Evolutionary conservation across 2,888 invertebrate genomes (phyloP).

Genomic region (Tiliacea citrago): DNA sequence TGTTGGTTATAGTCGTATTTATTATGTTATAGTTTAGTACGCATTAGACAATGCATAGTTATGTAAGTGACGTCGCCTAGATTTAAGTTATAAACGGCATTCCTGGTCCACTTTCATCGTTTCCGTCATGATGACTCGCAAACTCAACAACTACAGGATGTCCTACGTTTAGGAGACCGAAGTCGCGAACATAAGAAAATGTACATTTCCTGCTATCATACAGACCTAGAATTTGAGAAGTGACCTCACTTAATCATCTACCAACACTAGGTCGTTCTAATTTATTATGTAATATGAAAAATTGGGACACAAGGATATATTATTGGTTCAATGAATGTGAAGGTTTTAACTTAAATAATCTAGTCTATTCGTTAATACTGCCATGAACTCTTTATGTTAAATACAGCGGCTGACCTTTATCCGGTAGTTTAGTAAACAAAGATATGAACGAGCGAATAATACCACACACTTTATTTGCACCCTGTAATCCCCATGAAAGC

Average conservation of each 20-base stretch:
- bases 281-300: slow-evolving; percentile 56
- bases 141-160: slow-evolving; percentile 72
- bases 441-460: slow-evolving; percentile 22
- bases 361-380: slow-evolving; percentile 27
- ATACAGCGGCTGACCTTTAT: slow-evolving; percentile 29
- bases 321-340: slow-evolving; percentile 41
- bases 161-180: slow-evolving; percentile 72
- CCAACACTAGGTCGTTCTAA: slow-evolving; percentile 73
- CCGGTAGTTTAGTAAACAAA: slow-evolving; percentile 44
- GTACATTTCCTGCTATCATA: slow-evolving; percentile 79
- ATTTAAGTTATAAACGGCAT: slow-evolving; percentile 69
- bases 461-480: slow-evolving; percentile 7
- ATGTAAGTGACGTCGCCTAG: slow-evolving; percentile 44
- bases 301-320: slow-evolving; percentile 41
- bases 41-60: background rate
- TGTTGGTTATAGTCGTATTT: too few species aligned
- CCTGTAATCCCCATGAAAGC: background rate
- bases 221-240: slow-evolving; percentile 75
- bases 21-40: background rate
- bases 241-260: slow-evolving; percentile 80
- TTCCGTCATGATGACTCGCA: slow-evolving; percentile 70
- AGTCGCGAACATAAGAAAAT: slow-evolving; percentile 76
- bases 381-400: slow-evolving; percentile 36
- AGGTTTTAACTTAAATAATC: slow-evolving; percentile 39
- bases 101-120: slow-evolving; percentile 73